Evolutionary conservation across 2,113 vertebrate genomes (phyloP).

Genomic region (Coturnix japonica): DNA sequence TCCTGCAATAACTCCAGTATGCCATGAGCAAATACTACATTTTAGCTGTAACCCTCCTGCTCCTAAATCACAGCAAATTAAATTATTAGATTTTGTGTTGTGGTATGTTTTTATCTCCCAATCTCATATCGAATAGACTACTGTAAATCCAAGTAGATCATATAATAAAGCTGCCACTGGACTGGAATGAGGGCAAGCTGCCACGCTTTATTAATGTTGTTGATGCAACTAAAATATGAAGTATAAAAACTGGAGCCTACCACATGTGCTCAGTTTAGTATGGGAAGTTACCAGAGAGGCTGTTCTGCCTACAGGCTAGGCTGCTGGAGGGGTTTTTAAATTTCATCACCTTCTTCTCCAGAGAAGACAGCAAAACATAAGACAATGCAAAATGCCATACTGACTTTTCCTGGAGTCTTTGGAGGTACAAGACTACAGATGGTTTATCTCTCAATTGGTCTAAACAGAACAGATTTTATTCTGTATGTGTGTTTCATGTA

Average conservation of each 20-base stretch:
- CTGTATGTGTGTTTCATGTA: background rate
- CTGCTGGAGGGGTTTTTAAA: background rate
- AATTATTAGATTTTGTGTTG: background rate
- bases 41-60: background rate
- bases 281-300: background rate
- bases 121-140: background rate
- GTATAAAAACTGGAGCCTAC: background rate
- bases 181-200: constrained; percentile 3
- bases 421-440: background rate
- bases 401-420: background rate
- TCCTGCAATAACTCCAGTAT: background rate
- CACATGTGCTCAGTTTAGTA: background rate
- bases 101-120: constrained; percentile 5
- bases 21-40: background rate
- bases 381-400: background rate
- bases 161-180: background rate
- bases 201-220: constrained; percentile 23
- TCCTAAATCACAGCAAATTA: background rate
- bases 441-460: background rate
- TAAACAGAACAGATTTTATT: background rate
- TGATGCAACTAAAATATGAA: background rate
- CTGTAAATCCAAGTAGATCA: background rate
- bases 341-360: background rate
- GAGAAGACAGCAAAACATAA: background rate
- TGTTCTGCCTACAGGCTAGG: background rate